These are phyloP conservation scores for Indicator maculatus DNA, from an alignment of 2,113 vertebrate genomes.

Conservation along the genomic window DNA sequence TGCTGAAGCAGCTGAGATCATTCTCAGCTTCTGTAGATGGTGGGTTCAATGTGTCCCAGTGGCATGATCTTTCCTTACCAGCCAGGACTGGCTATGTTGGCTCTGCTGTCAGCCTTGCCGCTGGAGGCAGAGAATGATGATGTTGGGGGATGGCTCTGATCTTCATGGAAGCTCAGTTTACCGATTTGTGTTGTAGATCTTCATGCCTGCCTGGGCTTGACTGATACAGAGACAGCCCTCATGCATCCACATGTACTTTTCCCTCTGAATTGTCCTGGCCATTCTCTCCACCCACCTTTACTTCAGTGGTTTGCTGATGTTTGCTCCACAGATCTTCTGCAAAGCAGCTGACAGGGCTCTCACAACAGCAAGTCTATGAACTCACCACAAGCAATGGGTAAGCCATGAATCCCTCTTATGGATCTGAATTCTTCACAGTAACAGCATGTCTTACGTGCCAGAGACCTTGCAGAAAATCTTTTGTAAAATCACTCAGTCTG, in stretches of 20 bases:
- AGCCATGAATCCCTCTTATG: neutral
- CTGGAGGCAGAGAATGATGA: neutral
- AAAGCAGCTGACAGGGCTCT: neutral
- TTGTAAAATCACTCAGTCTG: neutral
- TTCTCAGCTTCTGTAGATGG: neutral
- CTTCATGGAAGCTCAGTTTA: neutral
- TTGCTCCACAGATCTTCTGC: neutral
- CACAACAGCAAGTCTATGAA: neutral
- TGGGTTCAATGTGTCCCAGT: neutral
- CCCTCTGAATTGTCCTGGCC: neutral
- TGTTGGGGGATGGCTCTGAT: neutral
- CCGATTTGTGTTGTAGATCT: neutral
- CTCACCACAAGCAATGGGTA: neutral
- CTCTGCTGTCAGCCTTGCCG: neutral
- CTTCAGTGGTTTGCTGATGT: neutral
- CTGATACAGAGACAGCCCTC: neutral
- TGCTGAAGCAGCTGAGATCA: neutral
- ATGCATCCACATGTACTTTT: neutral
- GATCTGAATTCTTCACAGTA: neutral
- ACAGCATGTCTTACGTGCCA: neutral
- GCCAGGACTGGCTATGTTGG: neutral
- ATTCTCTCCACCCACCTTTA: neutral
- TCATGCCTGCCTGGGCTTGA: neutral
- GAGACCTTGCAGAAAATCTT: neutral
- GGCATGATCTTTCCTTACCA: neutral